Base-by-base conservation (phyloP, 2,888 invertebrate genomes). In the Tyria jacobaeae region DNA sequence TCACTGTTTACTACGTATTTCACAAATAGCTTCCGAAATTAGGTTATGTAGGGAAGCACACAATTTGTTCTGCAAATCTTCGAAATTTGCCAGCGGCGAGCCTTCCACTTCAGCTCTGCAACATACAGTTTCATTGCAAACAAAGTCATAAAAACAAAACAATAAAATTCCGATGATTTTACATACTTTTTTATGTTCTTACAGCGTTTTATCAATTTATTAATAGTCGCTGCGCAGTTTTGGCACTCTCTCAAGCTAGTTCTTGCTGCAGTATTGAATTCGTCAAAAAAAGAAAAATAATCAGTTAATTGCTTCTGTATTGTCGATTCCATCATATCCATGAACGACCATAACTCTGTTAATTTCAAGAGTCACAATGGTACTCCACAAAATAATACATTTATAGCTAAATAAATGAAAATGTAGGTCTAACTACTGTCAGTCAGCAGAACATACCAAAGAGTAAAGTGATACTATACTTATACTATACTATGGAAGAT, bases 231-330 rank as follows among this genome's bases (percentile, higher is more conserved):
- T 78, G 94, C 88, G 80, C 89, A 90, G 83, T 91, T 91, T 84
- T 89, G 89, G 89, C 94, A 91, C 77, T 93, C 90, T 87, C 91
- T 90, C 89, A 95, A 89, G 82, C 88, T 86, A 80, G 82, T 84
- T 86, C 89, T 91, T 75, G 94, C 91, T 60, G 86, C 88, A 62
- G 88, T 89, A 71, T 91, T 88, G 76, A 94, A 94, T 76, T 89
- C 88, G 70, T 93, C 92, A 70, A 95, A 91, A 79, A 85, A 89
- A 51, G 92, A 90, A 85, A 94, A 95, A 79, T 94, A 94, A 76
- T 90, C 92, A 78, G 93, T 84, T 51, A 95, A 84, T 79, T 94
- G 89, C 77, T 94, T 94, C 82, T 95, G 95, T 65, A 94, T 80
- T 81, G 90, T 90, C 62, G 78, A 72, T 88, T 94, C 94, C 94